Conservation (phyloP, 1,140 invertebrate species). For the Phenacoccus solenopsis region DNA sequence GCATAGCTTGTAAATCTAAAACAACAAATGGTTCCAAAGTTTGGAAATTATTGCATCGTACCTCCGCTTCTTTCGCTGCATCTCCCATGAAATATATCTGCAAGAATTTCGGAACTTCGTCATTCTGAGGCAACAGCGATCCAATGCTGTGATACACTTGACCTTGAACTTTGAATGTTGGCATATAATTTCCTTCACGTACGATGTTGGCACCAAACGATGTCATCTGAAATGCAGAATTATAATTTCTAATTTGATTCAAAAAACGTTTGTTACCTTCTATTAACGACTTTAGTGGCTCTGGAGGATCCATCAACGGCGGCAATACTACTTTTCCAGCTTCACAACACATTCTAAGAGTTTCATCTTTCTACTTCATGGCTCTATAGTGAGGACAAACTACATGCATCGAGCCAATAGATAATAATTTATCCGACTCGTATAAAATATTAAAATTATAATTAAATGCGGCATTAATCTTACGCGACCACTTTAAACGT, state of each 20-base stretch:
- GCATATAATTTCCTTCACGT: too few relatives aligned
- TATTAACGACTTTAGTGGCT: not conserved
- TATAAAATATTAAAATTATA: not conserved
- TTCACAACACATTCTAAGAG: not conserved
- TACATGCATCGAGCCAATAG: not conserved
- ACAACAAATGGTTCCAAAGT: not conserved
- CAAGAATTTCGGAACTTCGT: not conserved
- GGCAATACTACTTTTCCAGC: not conserved
- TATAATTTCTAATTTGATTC: too few relatives aligned
- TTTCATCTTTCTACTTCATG: not conserved
- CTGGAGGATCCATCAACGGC: too few relatives aligned
- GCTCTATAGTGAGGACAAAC: not conserved
- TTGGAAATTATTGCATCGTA: not conserved
- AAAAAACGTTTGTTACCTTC: not conserved
- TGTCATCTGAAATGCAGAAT: not conserved
- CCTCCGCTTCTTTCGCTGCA: too few relatives aligned
- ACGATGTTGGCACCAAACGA: not conserved
- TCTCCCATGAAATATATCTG: not conserved
- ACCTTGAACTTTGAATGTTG: too few relatives aligned
- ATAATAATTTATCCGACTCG: not conserved
- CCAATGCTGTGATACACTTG: too few relatives aligned
- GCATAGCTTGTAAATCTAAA: too few relatives aligned
- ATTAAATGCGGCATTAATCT: conserved; percentile 6
- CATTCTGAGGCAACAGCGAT: not conserved
- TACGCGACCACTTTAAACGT: too few relatives aligned